These are phyloP conservation scores for Prosapia bicincta DNA, from an alignment of 2,888 invertebrate genomes.

Conservation along the genomic window DNA sequence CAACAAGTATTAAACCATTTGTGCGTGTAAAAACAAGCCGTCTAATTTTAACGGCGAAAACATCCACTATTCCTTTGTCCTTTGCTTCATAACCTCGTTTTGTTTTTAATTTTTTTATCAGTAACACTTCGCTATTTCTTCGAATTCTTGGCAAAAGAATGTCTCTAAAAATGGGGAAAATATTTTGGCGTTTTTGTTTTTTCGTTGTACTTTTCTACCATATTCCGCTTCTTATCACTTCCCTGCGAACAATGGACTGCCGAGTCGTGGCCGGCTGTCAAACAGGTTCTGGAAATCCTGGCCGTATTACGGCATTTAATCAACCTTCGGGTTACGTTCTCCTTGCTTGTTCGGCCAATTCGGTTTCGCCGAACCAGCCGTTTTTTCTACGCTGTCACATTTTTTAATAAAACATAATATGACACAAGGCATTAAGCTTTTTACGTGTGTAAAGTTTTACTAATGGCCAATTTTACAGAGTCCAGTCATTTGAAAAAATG, in stretches of 20 bases:
- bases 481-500: background rate
- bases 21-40: background rate
- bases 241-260: background rate
- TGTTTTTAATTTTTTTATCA: background rate
- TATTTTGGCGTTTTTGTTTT: background rate
- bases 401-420: background rate
- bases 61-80: background rate
- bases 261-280: background rate
- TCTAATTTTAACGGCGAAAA: background rate
- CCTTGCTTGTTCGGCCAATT: background rate
- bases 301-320: background rate
- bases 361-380: background rate
- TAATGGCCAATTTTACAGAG: background rate
- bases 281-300: background rate
- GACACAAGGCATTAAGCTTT: background rate
- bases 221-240: background rate
- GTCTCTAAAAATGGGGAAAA: background rate
- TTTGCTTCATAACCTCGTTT: background rate
- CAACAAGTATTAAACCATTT: background rate
- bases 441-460: background rate
- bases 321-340: background rate
- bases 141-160: background rate
- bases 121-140: background rate
- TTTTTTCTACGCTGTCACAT: background rate
- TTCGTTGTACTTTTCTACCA: background rate